These are phyloP conservation scores for Mus musculus DNA, from an alignment of 2,113 vertebrate genomes.

Conservation along the genomic window GRCm39 chr8:103167501-103168000, in stretches of 20 bases:
- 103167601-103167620: neutral
- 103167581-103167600: neutral
- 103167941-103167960: neutral
- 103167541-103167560: neutral
- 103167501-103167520: neutral
- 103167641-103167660: neutral
- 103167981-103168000: neutral
- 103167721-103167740: neutral
- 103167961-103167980: neutral
- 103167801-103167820: neutral
- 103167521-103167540: neutral
- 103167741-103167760: neutral
- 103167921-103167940: neutral
- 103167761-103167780: neutral
- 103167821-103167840: neutral
- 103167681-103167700: neutral
- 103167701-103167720: neutral
- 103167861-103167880: neutral
- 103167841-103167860: neutral
- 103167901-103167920: neutral
- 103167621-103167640: neutral
- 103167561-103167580: neutral
- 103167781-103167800: neutral
- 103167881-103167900: neutral
- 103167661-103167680: neutral